Percentiles rank a stretch among this genome's conserved stretches.
Conservation (phyloP, 2,113 vertebrate species). For the Excalfactoria chinensis region DNA sequence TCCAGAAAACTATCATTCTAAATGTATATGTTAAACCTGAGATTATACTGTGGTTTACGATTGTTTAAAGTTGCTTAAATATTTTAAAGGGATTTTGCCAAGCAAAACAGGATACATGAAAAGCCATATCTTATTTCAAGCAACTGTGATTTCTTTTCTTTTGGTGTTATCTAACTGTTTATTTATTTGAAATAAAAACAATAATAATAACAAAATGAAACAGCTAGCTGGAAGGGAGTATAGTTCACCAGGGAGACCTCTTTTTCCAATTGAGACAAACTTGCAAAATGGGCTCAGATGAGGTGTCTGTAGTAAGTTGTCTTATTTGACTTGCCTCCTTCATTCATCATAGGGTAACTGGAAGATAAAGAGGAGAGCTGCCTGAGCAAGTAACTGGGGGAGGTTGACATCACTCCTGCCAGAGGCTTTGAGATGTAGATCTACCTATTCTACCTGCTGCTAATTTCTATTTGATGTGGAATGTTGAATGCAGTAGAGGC, state of each 20-base stretch:
- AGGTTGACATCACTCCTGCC: not conserved
- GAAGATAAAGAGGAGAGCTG: not conserved
- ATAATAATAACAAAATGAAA: not conserved
- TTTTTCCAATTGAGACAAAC: not conserved
- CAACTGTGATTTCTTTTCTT: not conserved
- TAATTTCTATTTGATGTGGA: not conserved
- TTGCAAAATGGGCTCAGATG: not conserved
- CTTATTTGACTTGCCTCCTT: not conserved
- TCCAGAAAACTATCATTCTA: not conserved
- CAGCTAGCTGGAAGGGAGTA: not conserved
- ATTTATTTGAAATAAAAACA: not conserved
- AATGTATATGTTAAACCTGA: not conserved
- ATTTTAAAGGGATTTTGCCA: conserved; percentile 1
- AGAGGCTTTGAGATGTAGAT: not conserved
- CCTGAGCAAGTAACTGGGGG: not conserved
- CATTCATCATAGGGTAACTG: not conserved
- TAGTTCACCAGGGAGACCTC: not conserved
- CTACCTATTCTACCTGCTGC: not conserved
- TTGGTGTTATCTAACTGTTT: not conserved
- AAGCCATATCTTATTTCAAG: not conserved
- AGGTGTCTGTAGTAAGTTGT: not conserved
- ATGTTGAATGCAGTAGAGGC: not conserved
- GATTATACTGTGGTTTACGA: not conserved
- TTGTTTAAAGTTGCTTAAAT: not conserved
- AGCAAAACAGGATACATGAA: not conserved